These are phyloP conservation scores for Andrena bucephala DNA, from an alignment of 2,888 invertebrate species.

Conservation along the genomic window DNA sequence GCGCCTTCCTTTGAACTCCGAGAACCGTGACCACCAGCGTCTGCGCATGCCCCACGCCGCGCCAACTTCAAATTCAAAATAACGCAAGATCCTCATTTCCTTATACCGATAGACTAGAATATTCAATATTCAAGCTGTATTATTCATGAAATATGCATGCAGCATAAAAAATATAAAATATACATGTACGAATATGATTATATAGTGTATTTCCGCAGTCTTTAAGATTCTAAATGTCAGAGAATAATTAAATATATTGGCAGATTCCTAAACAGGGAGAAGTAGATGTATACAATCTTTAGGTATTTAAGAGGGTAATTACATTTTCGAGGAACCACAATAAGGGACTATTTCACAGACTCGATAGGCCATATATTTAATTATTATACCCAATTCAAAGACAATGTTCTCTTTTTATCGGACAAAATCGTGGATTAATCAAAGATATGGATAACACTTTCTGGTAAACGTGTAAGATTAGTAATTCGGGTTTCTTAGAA, in stretches of 20 bases:
- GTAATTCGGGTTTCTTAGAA: conserved; percentile 5
- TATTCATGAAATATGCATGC: not conserved
- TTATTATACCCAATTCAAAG: too few species aligned
- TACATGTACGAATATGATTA: not conserved
- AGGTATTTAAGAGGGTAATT: too few species aligned
- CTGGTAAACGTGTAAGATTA: not conserved
- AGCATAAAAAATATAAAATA: not conserved
- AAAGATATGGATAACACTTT: not conserved
- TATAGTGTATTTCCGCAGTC: not conserved
- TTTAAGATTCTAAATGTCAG: too few species aligned
- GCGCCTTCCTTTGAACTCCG: not conserved
- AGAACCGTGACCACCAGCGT: not conserved
- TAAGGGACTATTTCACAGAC: too few species aligned
- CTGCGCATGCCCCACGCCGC: not conserved
- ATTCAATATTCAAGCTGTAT: not conserved
- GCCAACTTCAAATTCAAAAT: not conserved
- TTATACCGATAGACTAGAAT: not conserved
- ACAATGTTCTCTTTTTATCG: not conserved
- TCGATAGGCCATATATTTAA: too few species aligned
- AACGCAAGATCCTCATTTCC: not conserved
- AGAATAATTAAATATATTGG: too few species aligned
- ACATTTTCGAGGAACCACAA: too few species aligned
- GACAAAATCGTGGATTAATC: not conserved
- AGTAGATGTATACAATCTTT: too few species aligned
- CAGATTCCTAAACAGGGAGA: too few species aligned